A percentile compares a stretch with the other conserved stretches of the same genome.
Evolutionary conservation across 2,113 vertebrate genomes (phyloP).

Genomic region (Brachypteracias leptosomus): DNA sequence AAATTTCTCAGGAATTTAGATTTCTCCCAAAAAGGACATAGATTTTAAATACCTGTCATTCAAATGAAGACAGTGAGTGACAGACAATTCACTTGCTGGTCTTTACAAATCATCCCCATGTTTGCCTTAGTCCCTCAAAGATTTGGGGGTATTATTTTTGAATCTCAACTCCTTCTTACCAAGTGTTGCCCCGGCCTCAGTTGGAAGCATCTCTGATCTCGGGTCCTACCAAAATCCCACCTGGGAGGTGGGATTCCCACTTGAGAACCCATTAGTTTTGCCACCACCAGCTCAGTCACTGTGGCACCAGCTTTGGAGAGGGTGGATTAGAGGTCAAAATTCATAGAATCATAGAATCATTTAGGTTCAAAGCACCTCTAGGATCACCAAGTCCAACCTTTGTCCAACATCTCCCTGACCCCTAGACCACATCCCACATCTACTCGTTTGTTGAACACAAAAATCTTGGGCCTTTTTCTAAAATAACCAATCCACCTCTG

Average conservation of each 20-base stretch:
- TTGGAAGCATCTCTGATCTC: background rate
- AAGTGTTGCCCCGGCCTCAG: background rate
- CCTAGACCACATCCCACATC: too few relatives aligned
- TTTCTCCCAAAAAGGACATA: background rate
- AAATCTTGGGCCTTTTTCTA: too few relatives aligned
- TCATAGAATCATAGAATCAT: background rate
- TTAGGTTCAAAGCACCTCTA: too few relatives aligned
- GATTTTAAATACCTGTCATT: background rate
- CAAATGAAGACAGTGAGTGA: background rate
- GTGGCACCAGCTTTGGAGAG: background rate
- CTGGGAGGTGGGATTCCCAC: accelerated
- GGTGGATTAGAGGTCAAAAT: background rate
- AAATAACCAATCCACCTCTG: background rate
- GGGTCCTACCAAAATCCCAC: accelerated
- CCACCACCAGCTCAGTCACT: background rate
- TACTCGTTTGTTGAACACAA: too few relatives aligned
- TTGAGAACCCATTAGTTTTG: accelerated
- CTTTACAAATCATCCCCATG: accelerated
- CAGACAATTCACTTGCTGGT: background rate
- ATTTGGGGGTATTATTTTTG: background rate
- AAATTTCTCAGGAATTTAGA: background rate
- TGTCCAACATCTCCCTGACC: too few relatives aligned
- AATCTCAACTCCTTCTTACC: background rate
- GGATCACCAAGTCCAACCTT: too few relatives aligned
- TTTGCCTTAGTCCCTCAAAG: background rate